Percentiles rank a stretch among this genome's conserved stretches.
phyloP scores from a whole-genome alignment of 2,113 vertebrate genomes.

The Ploceus nigricollis region DNA sequence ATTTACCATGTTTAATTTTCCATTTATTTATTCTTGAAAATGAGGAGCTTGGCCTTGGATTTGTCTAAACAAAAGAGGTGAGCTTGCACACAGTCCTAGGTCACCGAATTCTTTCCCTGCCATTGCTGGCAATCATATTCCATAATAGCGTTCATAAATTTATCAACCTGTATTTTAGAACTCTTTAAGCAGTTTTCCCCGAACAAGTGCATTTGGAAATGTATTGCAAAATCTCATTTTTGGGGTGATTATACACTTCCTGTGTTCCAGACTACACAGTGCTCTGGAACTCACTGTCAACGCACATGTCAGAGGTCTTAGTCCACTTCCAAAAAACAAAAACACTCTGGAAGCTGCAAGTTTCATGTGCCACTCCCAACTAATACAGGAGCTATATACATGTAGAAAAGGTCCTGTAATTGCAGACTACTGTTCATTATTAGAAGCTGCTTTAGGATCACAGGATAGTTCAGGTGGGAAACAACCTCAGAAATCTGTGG shows the following conservation, averaged over 20 bases:
- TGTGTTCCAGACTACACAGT: not conserved
- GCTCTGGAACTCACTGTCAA: not conserved
- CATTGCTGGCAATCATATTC: not conserved
- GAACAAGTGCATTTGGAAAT: not conserved
- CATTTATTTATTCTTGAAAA: slow-evolving; percentile 12
- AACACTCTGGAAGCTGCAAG: not conserved
- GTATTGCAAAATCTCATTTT: not conserved
- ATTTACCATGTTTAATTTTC: slow-evolving; percentile 37
- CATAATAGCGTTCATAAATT: not conserved
- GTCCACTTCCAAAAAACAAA: not conserved
- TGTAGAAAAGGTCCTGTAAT: not conserved
- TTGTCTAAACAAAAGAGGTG: not conserved
- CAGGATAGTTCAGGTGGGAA: not conserved
- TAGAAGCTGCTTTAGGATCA: not conserved
- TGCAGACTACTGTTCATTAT: not conserved
- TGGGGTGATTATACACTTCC: not conserved
- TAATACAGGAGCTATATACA: not conserved
- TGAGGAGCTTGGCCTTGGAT: not conserved
- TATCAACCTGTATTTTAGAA: not conserved
- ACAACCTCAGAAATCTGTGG: not conserved
- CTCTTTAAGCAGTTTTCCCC: not conserved
- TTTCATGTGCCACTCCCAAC: not conserved
- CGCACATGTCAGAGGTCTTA: not conserved
- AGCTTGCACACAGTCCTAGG: not conserved
- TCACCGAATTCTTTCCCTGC: not conserved